Percentiles rank a stretch among this genome's conserved stretches.
Evolutionary conservation across 1,140 invertebrate species (phyloP).

Genomic region (Venturia canescens): DNA sequence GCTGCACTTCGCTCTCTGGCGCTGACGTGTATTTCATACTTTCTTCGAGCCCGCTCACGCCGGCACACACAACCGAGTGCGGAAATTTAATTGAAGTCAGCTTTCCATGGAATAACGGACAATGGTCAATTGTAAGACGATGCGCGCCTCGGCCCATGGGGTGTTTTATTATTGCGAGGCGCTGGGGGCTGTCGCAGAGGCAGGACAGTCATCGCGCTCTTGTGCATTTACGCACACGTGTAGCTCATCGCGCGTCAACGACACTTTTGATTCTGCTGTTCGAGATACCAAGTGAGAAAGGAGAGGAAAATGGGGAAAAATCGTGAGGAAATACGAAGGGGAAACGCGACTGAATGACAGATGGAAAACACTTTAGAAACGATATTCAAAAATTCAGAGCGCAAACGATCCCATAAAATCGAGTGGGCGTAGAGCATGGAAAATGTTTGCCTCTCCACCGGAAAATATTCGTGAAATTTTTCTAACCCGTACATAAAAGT

Average conservation of each 20-base stretch:
- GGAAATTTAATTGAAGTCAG: constrained; percentile 72
- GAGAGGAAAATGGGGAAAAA: not conserved
- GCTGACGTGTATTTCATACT: constrained; percentile 14
- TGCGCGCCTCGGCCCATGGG: constrained; percentile 60
- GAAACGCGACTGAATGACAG: constrained; percentile 4
- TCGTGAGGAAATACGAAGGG: not conserved
- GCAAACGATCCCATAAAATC: constrained; percentile 55
- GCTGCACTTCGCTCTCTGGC: constrained; percentile 1
- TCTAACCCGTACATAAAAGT: constrained; percentile 44
- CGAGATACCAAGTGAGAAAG: not conserved
- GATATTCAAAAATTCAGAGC: constrained; percentile 34
- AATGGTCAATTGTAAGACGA: constrained; percentile 68
- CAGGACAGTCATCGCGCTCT: constrained; percentile 32
- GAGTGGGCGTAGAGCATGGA: constrained; percentile 55
- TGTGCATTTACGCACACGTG: no score
- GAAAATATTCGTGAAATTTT: constrained; percentile 55
- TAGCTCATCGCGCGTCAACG: constrained; percentile 41
- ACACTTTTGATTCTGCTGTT: constrained; percentile 4
- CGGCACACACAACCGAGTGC: constrained; percentile 60
- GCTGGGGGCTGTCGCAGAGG: constrained; percentile 47
- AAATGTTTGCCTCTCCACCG: constrained; percentile 37
- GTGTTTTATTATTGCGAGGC: constrained; percentile 72
- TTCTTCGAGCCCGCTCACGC: not conserved
- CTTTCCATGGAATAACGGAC: constrained; percentile 65
- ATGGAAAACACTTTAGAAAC: constrained; percentile 23